Conservation (phyloP, 2,888 invertebrate genomes). For the Sisyra terminalis region DNA sequence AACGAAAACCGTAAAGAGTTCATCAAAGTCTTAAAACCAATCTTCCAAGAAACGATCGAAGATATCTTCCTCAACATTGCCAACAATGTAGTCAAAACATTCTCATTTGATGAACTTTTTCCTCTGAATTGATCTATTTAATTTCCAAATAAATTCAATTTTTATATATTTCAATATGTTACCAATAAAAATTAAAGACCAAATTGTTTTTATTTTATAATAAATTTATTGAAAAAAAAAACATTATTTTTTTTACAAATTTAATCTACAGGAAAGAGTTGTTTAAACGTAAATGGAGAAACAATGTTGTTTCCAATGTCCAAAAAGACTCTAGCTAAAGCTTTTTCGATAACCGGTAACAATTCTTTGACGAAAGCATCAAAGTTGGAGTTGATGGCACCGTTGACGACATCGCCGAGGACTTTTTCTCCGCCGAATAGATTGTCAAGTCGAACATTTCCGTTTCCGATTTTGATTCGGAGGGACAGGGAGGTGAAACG, state of each 20-base stretch:
- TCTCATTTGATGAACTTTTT: constrained; percentile 36
- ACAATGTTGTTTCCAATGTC: constrained; percentile 32
- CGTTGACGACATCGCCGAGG: constrained; percentile 33
- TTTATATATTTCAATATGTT: too few species aligned
- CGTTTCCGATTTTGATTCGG: constrained; percentile 29
- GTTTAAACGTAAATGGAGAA: constrained; percentile 27
- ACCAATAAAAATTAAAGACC: neutral
- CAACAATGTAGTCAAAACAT: constrained; percentile 35
- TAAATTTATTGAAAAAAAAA: neutral
- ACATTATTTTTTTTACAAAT: neutral
- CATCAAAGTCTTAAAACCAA: constrained; percentile 34
- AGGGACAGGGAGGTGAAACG: constrained; percentile 27
- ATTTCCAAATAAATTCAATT: too few species aligned
- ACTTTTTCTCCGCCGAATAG: constrained; percentile 35
- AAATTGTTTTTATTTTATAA: neutral
- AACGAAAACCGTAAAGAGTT: constrained; percentile 43
- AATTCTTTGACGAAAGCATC: constrained; percentile 32
- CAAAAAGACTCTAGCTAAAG: constrained; percentile 27
- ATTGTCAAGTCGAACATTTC: constrained; percentile 30
- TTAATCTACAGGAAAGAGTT: constrained; percentile 28
- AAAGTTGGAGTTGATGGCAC: constrained; percentile 36
- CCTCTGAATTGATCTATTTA: constrained; percentile 22
- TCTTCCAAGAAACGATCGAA: constrained; percentile 35
- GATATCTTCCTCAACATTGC: constrained; percentile 32
- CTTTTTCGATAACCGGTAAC: constrained; percentile 33